These are phyloP conservation scores for Ornithoptera priamus DNA, from an alignment of 2,888 invertebrate species.

Conservation along the genomic window DNA sequence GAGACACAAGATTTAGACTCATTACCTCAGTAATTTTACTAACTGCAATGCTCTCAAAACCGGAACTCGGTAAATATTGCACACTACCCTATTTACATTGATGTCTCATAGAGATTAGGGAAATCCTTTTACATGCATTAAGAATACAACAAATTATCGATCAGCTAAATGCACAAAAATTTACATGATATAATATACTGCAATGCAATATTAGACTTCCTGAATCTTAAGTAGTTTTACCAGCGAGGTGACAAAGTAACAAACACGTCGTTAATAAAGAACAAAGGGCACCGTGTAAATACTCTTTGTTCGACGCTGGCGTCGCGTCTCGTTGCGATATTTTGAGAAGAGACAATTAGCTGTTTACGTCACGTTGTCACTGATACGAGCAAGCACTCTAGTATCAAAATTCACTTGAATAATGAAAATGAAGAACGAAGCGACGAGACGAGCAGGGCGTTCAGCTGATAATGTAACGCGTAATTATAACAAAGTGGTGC, in stretches of 20 bases:
- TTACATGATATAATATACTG: not conserved
- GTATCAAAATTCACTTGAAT: constrained; percentile 7
- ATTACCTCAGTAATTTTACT: no score
- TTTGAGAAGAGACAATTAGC: constrained; percentile 24
- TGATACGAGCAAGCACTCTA: constrained; percentile 6
- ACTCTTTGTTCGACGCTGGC: constrained; percentile 22
- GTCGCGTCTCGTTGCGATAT: constrained; percentile 24
- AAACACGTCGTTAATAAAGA: constrained; percentile 24
- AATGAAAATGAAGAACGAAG: not conserved
- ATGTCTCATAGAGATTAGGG: not conserved
- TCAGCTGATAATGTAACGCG: no score
- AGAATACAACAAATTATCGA: not conserved
- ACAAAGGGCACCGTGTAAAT: constrained; percentile 24
- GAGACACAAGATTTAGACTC: no score
- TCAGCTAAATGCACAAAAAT: not conserved
- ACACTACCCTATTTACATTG: not conserved
- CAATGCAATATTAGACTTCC: constrained; percentile 1
- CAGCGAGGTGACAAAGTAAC: constrained; percentile 15
- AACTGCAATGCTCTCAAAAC: no score
- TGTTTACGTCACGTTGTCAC: constrained; percentile 20
- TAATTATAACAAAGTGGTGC: no score
- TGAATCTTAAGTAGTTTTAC: constrained; percentile 14
- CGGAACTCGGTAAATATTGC: no score
- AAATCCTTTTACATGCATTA: not conserved
- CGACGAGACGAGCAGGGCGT: no score